Percentiles rank a stretch among this genome's conserved stretches.
Conservation (phyloP, 2,113 vertebrate species). For the Albula goreensis region DNA sequence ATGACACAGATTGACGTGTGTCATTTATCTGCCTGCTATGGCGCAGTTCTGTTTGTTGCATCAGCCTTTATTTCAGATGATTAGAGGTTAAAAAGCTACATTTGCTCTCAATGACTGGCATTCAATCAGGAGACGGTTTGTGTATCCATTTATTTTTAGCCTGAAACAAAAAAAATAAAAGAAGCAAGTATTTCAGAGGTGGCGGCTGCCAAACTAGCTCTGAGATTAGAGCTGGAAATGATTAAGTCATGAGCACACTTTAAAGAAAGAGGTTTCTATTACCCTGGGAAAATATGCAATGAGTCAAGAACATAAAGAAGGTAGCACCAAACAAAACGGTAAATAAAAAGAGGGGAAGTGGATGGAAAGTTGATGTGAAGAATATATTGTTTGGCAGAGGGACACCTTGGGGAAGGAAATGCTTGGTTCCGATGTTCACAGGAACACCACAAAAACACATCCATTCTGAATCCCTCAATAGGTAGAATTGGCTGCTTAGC, state of each 20-base stretch:
- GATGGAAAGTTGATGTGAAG: neutral
- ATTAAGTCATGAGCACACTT: neutral
- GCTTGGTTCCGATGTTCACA: neutral
- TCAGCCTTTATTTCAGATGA: neutral
- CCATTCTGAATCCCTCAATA: neutral
- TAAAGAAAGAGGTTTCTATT: neutral
- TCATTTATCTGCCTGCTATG: neutral
- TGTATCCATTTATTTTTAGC: conserved; percentile 48
- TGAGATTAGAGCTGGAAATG: conserved; percentile 33
- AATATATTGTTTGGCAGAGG: neutral
- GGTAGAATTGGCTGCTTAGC: neutral
- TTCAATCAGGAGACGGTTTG: conserved; percentile 41
- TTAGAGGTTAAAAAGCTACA: conserved; percentile 16
- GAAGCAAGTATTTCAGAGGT: conserved; percentile 27
- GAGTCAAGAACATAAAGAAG: neutral
- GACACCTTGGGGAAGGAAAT: neutral
- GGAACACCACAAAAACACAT: neutral
- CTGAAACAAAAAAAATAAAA: conserved; percentile 53
- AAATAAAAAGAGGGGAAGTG: neutral
- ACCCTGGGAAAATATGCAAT: neutral
- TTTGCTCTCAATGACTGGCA: conserved; percentile 42
- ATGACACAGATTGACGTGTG: neutral
- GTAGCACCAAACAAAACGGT: no score
- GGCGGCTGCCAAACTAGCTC: conserved; percentile 45
- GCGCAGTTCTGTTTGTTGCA: neutral